phyloP scores from a whole-genome alignment of 2,888 invertebrate genomes.

The Gonocerus acuteangulatus region DNA sequence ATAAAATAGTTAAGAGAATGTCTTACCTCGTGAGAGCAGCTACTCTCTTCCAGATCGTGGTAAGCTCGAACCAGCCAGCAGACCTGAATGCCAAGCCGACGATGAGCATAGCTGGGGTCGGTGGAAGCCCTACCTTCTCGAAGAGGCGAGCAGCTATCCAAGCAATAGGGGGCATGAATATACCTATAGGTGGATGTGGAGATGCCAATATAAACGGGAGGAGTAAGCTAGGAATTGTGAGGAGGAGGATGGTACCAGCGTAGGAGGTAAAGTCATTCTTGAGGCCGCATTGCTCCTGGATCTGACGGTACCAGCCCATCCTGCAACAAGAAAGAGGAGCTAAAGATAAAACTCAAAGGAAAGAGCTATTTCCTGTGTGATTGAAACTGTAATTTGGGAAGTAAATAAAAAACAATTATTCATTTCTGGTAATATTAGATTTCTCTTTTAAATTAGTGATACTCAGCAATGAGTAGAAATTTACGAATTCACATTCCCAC shows the following conservation, averaged over 20 bases:
- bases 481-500: too few species aligned
- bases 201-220: neutral
- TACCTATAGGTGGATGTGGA: neutral
- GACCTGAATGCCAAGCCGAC: constrained; percentile 51
- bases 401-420: too few species aligned
- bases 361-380: too few species aligned
- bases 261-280: neutral
- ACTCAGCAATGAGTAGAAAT: too few species aligned
- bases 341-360: too few species aligned
- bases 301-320: constrained; percentile 23
- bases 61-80: constrained; percentile 45
- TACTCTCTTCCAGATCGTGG: constrained; percentile 41
- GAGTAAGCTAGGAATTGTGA: constrained; percentile 1
- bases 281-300: constrained; percentile 5
- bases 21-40: constrained; percentile 47
- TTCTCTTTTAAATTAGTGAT: too few species aligned
- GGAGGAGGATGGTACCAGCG: neutral
- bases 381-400: too few species aligned
- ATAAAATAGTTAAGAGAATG: too few species aligned
- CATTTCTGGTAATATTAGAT: too few species aligned
- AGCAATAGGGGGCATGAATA: constrained; percentile 34
- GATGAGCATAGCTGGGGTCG: constrained; percentile 56
- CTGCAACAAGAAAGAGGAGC: constrained; percentile 2
- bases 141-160: constrained; percentile 35
- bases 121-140: constrained; percentile 44